A percentile compares a stretch with the other conserved stretches of the same genome.
Evolutionary conservation across 2,888 invertebrate species (phyloP).

Genomic region (Maniola hyperantus): DNA sequence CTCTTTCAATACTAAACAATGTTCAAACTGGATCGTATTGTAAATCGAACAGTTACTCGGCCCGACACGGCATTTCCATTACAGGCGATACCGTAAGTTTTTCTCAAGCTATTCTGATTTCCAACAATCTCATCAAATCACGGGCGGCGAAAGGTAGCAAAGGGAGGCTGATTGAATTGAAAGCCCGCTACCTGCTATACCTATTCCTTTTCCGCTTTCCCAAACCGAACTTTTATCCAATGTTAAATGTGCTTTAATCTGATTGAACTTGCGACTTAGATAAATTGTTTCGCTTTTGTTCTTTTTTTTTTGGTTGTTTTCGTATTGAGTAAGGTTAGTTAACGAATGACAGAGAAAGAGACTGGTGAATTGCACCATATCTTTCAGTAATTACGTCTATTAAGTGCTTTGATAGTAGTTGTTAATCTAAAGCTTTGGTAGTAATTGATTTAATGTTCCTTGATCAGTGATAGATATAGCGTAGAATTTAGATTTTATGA

Average conservation of each 20-base stretch:
- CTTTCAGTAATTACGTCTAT: too few relatives aligned
- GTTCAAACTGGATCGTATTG: constrained; percentile 37
- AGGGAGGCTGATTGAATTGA: constrained; percentile 81
- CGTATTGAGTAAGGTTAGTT: background rate
- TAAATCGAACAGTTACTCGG: constrained; percentile 42
- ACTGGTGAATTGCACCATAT: background rate
- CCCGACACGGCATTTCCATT: constrained; percentile 67
- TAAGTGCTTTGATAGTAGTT: too few relatives aligned
- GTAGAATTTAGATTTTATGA: too few relatives aligned
- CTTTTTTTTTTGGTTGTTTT: constrained; percentile 2
- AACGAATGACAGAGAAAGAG: background rate
- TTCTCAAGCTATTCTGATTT: constrained; percentile 72
- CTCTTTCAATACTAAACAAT: constrained; percentile 28
- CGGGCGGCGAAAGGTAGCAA: constrained; percentile 63
- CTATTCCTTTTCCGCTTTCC: constrained; percentile 70
- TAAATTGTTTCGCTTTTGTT: constrained; percentile 55
- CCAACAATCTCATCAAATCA: constrained; percentile 81
- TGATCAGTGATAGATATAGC: too few relatives aligned
- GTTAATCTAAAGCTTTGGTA: too few relatives aligned
- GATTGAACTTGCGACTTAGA: constrained; percentile 76
- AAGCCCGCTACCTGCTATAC: constrained; percentile 74
- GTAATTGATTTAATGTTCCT: too few relatives aligned
- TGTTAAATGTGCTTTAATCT: constrained; percentile 81
- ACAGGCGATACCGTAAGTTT: constrained; percentile 57
- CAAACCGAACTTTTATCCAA: constrained; percentile 77